These are phyloP conservation scores for Meloidogyne chitwoodi DNA, from an alignment of 1,140 invertebrate species.

Conservation along the genomic window DNA sequence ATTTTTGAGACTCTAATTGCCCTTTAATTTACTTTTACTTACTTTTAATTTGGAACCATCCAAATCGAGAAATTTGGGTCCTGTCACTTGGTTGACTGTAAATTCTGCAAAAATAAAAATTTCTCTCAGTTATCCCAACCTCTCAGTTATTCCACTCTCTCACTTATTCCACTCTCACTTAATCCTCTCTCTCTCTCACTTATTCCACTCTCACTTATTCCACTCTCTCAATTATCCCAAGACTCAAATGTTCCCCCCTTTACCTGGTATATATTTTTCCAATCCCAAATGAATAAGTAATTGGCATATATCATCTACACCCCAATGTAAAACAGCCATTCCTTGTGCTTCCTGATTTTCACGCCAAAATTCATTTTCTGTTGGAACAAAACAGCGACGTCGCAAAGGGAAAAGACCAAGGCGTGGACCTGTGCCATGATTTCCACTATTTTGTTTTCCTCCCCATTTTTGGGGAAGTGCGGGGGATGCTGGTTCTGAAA, in stretches of 20 bases:
- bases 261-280: slow-evolving; percentile 56
- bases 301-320: slow-evolving; percentile 56
- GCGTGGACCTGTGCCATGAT: slow-evolving; percentile 26
- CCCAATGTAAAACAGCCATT: slow-evolving; percentile 53
- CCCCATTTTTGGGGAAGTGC: slow-evolving; percentile 56
- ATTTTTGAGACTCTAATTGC: too few species aligned
- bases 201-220: too few species aligned
- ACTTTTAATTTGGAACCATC: slow-evolving; percentile 58
- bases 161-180: too few species aligned
- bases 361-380: slow-evolving; percentile 58
- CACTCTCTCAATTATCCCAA: too few species aligned
- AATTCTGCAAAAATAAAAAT: slow-evolving; percentile 50
- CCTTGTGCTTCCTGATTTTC: slow-evolving; percentile 53
- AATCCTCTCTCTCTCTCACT: too few species aligned
- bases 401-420: slow-evolving; percentile 53
- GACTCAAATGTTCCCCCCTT: too few species aligned
- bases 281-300: slow-evolving; percentile 56
- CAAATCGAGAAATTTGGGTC: slow-evolving; percentile 57
- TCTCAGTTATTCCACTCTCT: too few species aligned
- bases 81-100: slow-evolving; percentile 56
- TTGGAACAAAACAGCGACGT: slow-evolving; percentile 36
- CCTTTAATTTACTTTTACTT: not conserved
- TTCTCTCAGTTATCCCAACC: too few species aligned
- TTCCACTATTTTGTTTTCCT: not conserved
- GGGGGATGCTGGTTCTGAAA: slow-evolving; percentile 52